Conservation (phyloP, 2,888 invertebrate species). For the Isoperla grammatica region DNA sequence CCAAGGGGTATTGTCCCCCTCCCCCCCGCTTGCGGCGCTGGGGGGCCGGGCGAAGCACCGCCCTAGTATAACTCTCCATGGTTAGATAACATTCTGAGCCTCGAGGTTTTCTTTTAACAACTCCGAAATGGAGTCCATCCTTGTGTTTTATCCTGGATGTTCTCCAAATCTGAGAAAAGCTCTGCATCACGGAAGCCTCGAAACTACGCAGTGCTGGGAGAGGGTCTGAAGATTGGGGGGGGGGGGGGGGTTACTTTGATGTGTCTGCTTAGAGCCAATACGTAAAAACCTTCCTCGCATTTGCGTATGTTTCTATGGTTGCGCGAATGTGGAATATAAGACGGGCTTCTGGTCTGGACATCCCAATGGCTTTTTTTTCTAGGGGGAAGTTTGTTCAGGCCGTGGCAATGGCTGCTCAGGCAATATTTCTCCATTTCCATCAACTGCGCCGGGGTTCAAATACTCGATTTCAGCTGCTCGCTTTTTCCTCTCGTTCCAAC, state of each 20-base stretch:
- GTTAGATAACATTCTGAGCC: slow-evolving; percentile 15
- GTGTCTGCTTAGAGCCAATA: slow-evolving; percentile 7
- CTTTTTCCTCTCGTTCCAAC: slow-evolving; percentile 3
- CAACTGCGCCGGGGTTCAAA: slow-evolving; percentile 7
- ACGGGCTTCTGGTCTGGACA: slow-evolving; percentile 17
- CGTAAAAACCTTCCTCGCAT: not conserved
- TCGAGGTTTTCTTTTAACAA: slow-evolving; percentile 14
- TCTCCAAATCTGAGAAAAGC: slow-evolving; percentile 16
- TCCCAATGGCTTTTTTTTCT: slow-evolving; percentile 16
- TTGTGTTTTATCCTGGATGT: slow-evolving; percentile 17
- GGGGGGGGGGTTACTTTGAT: not conserved
- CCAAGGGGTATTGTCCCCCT: slow-evolving; percentile 1
- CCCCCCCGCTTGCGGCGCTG: not conserved
- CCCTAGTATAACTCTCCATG: not conserved
- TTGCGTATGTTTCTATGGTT: slow-evolving; percentile 10
- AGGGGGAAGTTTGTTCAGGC: slow-evolving; percentile 6
- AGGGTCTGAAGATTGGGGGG: not conserved
- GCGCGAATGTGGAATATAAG: slow-evolving; percentile 1
- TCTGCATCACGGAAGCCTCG: slow-evolving; percentile 13
- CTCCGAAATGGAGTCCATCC: slow-evolving; percentile 10
- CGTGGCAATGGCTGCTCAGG: slow-evolving; percentile 6
- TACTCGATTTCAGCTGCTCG: slow-evolving; percentile 19
- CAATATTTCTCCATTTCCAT: slow-evolving; percentile 22
- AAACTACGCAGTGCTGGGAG: not conserved
- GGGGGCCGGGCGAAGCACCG: not conserved